Conservation (phyloP, 2,113 vertebrate genomes). For the Egretta garzetta region DNA sequence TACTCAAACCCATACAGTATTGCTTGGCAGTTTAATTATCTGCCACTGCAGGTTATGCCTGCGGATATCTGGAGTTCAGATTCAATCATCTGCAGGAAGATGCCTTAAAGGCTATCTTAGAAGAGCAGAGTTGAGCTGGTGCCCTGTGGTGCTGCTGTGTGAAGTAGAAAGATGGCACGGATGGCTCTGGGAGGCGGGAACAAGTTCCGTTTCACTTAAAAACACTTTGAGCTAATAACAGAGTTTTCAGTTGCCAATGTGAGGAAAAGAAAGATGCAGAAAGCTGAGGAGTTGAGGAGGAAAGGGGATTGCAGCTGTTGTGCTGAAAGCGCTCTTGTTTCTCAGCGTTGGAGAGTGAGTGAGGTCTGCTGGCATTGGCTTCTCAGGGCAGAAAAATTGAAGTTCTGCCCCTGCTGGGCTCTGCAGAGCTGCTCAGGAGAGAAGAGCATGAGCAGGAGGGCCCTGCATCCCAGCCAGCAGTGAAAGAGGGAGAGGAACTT, state of each 20-base stretch:
- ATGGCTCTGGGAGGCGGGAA: neutral
- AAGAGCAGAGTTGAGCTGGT: neutral
- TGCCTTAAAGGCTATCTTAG: neutral
- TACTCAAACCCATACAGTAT: neutral
- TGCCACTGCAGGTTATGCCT: neutral
- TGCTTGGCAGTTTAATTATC: neutral
- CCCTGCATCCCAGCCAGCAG: neutral
- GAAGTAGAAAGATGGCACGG: neutral
- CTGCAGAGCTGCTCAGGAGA: neutral
- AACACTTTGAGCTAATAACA: neutral
- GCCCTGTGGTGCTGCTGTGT: neutral
- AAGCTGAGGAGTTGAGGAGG: neutral
- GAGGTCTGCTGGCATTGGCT: neutral
- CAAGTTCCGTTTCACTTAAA: neutral
- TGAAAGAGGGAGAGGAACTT: neutral
- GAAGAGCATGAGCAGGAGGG: neutral
- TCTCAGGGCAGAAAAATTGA: neutral
- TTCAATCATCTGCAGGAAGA: neutral
- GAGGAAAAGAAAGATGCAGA: neutral
- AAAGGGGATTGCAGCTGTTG: neutral
- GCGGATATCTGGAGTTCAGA: neutral
- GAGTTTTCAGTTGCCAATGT: no score
- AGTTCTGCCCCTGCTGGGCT: neutral
- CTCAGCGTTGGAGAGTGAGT: fast-evolving
- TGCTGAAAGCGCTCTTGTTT: neutral